Evolutionary conservation across 2,797 vertebrate genomes (phyloP), one percentile per base, ranked within the genome.

Genomic region (Amazona finschi): DNA sequence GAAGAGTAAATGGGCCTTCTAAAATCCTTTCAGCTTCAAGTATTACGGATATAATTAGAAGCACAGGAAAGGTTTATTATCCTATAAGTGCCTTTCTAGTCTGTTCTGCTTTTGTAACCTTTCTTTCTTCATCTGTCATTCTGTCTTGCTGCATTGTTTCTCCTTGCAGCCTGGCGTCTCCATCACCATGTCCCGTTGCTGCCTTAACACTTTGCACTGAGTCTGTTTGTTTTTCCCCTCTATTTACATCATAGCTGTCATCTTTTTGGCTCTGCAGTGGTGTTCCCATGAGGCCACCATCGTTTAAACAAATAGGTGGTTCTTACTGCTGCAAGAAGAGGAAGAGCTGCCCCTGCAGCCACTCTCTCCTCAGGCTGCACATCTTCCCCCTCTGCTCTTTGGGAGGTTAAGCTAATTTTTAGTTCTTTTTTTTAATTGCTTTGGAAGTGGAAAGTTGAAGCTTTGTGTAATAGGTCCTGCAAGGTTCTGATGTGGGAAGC

Each of bases 41-140:
- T 90, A 84, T 94, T 90, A 88, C 83, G 85, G 93, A 47, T 96
- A 96, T 91, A 94, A 96, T 94, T 96, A 94, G 94, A 93, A 94
- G 39, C 85, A 27, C 38, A 76, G 83, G 80, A 83, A 82, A 87
- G 67, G 87, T 88, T 94, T 96, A 93, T 94, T 95, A 95, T 94
- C 87, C 89, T 86, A 2, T 57, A 88, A 93, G 87, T 94, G 93
- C 85, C 44, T 90, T 96, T 94, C 89, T 82, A 77, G 91, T 57
- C 64, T 57, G 76, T 91, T 95, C 94, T 96, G 94, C 91, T 93
- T 94, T 92, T 91, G 79, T 93, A 96, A 95, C 91, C 86, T 87
- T 94, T 84, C 47, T 73, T 89, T 89, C 88, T 85, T 62, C 36
- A 84, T 71, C 85, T 87, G 66, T 89, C 85, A 58, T 83, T 52